Evolutionary conservation across 1,140 invertebrate species (phyloP), one percentile per base, ranked within the genome.

Genomic region (Brachionus rotundiformis): DNA sequence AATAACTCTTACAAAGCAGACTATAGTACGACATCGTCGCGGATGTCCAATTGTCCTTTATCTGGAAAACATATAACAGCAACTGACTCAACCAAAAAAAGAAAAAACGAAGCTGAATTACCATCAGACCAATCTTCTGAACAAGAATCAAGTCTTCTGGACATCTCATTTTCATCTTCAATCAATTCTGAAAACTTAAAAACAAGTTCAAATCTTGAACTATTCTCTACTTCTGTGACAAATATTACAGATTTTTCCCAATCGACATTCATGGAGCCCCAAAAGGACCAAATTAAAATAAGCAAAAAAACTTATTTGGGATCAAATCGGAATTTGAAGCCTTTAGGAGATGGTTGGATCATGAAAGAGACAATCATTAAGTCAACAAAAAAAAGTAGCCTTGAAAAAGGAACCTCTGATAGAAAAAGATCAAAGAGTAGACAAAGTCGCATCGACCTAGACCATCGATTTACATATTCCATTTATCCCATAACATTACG

Each of bases 101-200:
- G 36, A 3, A 68, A 36, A 36, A 68, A 19, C 3, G 13, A 68
- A 10, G 27, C 16, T 1, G 33, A 68, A 36, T 68, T 36, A 36
- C 8, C 11, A 8, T 8, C n/a, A 5, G 19, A 36, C 2, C 16
- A n/a, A 33, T 36, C 31, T 33, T 63, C 63, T 11, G 63, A 68
- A 5, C 29, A 39, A 68, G 31, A 68, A 8, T 68, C 63, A 68
- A 68, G 63, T 68, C 59, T 63, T 27, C 33, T 68, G 33, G 29
- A 68, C 63, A 68, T 68, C 19, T 68, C 63, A n/a, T 68, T 68
- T 33, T 33, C 63, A 8, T 68, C 63, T 10, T 68, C 63, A 8
- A 8, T 36, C 6, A 33, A 68, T 10, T 68, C 63, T 33, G 10
- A 68, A 33, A 8, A 36, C 23, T 68, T 68, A n/a, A 31, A 68